phyloP scores from a whole-genome alignment of 2,797 vertebrate genomes.

The Clarias fuscus region DNA sequence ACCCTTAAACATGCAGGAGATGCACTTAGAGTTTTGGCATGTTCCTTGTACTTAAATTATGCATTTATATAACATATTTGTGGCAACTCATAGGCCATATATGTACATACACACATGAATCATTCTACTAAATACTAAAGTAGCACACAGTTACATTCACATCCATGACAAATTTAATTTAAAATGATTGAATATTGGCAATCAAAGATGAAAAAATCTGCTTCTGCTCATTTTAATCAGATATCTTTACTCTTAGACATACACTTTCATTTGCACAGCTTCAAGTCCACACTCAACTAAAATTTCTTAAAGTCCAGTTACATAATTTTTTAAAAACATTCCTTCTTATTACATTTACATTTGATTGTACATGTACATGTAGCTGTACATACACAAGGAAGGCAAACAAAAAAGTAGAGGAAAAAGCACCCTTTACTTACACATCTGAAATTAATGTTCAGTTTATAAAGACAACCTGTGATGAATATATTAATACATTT shows the following conservation, averaged over 20 bases:
- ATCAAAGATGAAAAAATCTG: background rate
- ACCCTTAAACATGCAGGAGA: background rate
- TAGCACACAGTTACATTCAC: background rate
- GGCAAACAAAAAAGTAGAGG: too few species aligned
- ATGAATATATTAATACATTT: background rate
- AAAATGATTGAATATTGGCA: background rate
- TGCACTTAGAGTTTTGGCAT: background rate
- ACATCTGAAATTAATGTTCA: background rate
- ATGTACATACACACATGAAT: background rate
- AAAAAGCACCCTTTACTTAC: background rate
- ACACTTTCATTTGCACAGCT: background rate
- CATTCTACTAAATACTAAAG: background rate
- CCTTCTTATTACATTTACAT: background rate
- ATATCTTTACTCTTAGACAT: background rate
- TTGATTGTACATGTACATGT: background rate
- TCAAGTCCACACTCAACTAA: background rate
- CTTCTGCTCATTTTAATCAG: background rate
- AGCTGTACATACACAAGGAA: background rate
- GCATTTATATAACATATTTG: background rate
- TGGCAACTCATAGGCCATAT: background rate
- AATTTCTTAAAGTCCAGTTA: background rate
- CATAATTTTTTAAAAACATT: background rate
- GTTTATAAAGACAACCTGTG: background rate
- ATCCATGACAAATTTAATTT: background rate
- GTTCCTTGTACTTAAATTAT: background rate